phyloP scores from a whole-genome alignment of 2,113 vertebrate genomes.

The Tricholaema leucomelas region DNA sequence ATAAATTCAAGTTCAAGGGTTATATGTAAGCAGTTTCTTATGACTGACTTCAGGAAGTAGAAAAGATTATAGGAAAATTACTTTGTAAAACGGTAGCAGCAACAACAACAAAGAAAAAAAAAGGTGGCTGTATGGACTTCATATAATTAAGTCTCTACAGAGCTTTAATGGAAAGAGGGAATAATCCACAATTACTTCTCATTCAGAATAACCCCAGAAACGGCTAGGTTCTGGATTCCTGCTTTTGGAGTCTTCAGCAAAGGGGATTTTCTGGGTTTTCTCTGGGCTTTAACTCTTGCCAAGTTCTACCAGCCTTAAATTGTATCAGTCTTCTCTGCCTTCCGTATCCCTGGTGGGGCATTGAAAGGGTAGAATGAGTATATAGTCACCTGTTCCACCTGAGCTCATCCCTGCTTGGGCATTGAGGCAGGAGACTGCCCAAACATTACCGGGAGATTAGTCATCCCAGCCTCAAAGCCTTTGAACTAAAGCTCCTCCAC shows the following conservation, averaged over 20 bases:
- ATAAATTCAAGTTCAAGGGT: neutral
- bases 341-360: fast-evolving
- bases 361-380: neutral
- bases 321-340: neutral
- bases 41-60: neutral
- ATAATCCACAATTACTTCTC: neutral
- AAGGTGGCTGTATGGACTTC: neutral
- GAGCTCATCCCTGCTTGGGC: neutral
- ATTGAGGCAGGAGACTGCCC: neutral
- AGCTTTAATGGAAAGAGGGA: neutral
- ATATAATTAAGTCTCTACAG: neutral
- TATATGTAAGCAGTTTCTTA: neutral
- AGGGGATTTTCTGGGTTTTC: neutral
- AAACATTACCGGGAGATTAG: slow-evolving; percentile 7
- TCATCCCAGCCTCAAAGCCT: slow-evolving; percentile 13
- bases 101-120: neutral
- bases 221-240: neutral
- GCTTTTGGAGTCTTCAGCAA: neutral
- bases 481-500: neutral
- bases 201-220: neutral
- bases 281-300: neutral
- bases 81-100: neutral
- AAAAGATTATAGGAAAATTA: neutral
- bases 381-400: neutral
- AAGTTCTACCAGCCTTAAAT: neutral